Conservation (phyloP, 2,888 invertebrate species). For the Stenodera caucasica region DNA sequence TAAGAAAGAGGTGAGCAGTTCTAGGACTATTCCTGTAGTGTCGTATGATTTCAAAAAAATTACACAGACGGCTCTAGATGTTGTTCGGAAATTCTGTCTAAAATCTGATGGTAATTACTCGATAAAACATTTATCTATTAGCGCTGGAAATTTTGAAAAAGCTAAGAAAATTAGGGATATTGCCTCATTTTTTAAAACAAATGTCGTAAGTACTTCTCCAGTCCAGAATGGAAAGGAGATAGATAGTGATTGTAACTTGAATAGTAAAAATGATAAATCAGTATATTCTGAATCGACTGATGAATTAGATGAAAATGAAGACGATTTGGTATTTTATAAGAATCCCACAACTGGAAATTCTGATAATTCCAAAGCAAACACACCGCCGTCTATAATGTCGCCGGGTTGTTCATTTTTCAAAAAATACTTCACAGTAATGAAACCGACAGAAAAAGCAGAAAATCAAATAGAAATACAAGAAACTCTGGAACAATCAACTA, state of each 20-base stretch:
- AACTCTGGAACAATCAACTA: neutral
- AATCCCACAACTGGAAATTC: conserved; percentile 16
- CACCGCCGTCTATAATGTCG: conserved; percentile 20
- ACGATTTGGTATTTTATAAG: conserved; percentile 31
- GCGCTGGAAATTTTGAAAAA: conserved; percentile 77
- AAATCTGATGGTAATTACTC: conserved; percentile 53
- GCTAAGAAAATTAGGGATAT: conserved; percentile 57
- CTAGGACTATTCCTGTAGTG: conserved; percentile 65
- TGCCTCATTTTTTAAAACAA: conserved; percentile 41
- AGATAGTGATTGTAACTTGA: neutral
- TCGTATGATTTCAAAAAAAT: conserved; percentile 70
- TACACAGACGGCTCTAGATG: conserved; percentile 65
- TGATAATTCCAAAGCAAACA: conserved; percentile 33
- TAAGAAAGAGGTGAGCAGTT: conserved; percentile 63
- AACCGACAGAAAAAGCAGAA: neutral
- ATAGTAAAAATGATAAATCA: conserved; percentile 9
- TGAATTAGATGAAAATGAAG: conserved; percentile 23
- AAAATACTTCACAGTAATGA: conserved; percentile 35
- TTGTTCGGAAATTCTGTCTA: conserved; percentile 63
- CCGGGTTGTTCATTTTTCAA: conserved; percentile 40
- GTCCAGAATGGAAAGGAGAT: neutral
- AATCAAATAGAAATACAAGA: conserved; percentile 20
- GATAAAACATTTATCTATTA: conserved; percentile 73
- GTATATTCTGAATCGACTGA: conserved; percentile 29
- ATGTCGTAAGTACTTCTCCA: neutral